Evolutionary conservation across 2,797 vertebrate species (phyloP).

Genomic region (Sebastolobus alascanus): DNA sequence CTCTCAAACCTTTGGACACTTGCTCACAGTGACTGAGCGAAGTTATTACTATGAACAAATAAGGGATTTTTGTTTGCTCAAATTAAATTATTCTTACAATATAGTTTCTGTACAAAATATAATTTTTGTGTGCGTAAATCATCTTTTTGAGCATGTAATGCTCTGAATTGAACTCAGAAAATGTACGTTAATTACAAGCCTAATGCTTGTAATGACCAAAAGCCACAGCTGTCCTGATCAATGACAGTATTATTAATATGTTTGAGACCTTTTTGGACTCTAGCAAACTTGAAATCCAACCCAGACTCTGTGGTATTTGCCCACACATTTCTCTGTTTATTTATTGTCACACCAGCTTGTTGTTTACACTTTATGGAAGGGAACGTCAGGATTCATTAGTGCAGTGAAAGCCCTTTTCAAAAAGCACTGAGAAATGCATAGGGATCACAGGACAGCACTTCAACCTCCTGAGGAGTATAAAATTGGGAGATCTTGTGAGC

Average conservation of each 20-base stretch:
- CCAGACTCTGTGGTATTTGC: slow-evolving; percentile 70
- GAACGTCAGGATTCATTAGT: slow-evolving; percentile 72
- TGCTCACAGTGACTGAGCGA: not conserved
- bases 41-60: not conserved
- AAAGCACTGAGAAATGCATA: slow-evolving; percentile 41
- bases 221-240: slow-evolving; percentile 56
- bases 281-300: slow-evolving; percentile 61
- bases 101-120: not conserved
- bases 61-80: not conserved
- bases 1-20: not conserved
- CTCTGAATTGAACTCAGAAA: not conserved
- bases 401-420: slow-evolving; percentile 51
- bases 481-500: slow-evolving; percentile 38
- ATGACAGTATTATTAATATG: slow-evolving; percentile 51
- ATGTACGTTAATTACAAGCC: not conserved
- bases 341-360: slow-evolving; percentile 75
- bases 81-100: not conserved
- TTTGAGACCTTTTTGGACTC: slow-evolving; percentile 53
- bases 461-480: slow-evolving; percentile 31
- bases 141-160: not conserved
- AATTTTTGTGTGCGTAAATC: not conserved
- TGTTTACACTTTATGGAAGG: slow-evolving; percentile 77
- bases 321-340: slow-evolving; percentile 69
- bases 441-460: slow-evolving; percentile 42
- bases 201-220: slow-evolving; percentile 15